Conservation (phyloP, 2,113 vertebrate species). For the Melanotaenia duboulayi region DNA sequence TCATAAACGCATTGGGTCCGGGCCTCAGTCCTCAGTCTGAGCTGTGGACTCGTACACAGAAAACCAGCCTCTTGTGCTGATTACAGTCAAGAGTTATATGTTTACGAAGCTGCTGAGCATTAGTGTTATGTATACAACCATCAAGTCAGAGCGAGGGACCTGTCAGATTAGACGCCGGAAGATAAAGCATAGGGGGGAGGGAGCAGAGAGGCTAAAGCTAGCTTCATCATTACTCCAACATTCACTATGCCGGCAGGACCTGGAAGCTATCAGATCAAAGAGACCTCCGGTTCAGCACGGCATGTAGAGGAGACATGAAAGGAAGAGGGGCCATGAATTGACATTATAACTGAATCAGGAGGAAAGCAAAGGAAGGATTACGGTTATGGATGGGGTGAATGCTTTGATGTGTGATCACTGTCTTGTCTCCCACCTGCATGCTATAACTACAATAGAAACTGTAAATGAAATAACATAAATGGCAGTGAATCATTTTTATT, state of each 20-base stretch:
- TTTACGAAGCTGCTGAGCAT: constrained; percentile 77
- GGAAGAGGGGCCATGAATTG: constrained; percentile 70
- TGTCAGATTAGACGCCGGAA: constrained; percentile 75
- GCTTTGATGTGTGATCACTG: constrained; percentile 77
- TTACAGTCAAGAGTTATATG: constrained; percentile 71
- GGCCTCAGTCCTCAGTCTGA: constrained; percentile 50
- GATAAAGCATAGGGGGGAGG: constrained; percentile 59
- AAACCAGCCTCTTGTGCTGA: constrained; percentile 58
- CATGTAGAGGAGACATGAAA: constrained; percentile 74
- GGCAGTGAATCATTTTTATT: constrained; percentile 54
- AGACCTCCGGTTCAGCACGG: constrained; percentile 67
- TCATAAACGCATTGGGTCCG: constrained; percentile 64
- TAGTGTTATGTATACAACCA: constrained; percentile 75
- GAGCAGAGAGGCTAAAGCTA: constrained; percentile 39
- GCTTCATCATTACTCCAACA: constrained; percentile 70
- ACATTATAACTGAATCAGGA: constrained; percentile 77
- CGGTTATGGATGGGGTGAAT: constrained; percentile 53
- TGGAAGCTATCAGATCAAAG: constrained; percentile 81
- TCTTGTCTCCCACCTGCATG: constrained; percentile 71
- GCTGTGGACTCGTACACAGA: constrained; percentile 56
- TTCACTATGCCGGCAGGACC: constrained; percentile 69
- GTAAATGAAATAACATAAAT: constrained; percentile 68
- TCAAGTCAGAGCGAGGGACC: constrained; percentile 68
- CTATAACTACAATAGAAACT: constrained; percentile 64
- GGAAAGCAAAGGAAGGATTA: constrained; percentile 68